Evolutionary conservation across 2,113 vertebrate genomes (phyloP), one percentile per base, ranked within the genome.

Genomic region (Rhynchomys soricoides): DNA sequence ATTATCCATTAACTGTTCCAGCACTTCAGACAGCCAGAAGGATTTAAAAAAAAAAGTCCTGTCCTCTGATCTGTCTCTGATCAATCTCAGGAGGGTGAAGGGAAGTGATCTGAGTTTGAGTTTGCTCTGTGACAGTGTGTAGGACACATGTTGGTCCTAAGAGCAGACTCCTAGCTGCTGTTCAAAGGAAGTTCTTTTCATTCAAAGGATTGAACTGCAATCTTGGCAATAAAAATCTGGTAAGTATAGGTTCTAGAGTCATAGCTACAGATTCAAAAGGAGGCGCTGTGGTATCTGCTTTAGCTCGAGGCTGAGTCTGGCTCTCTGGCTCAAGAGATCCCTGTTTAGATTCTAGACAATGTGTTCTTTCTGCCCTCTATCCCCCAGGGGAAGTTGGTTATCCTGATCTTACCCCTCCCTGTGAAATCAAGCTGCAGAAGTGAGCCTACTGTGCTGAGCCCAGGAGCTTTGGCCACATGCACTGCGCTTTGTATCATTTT

Each of bases 1-100:
- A 59, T 78, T 88, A 55, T 55, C 79, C 17, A 45, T 97, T 93
- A 96, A 97, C 89, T 70, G 57, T 92, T 74, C 59, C 48, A 81
- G 83, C 48, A 26, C 12, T 31, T 94, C 22, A 74, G 52, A 70
- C 93, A 97, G 87, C 83, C 59, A 62, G 62, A 94, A 97, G 70
- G 83, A 96, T 94, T 95, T 97, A 37, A 83, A 64, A 64, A 29
- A 16, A 68, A 68, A 68, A 34, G 37, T 34, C 31, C 83, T 74
- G 8, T 52, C 89, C 95, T 93, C 79, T 45, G 91, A 95, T 70
- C n/a, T 83, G 57, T 55, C 17, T 0, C 0, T 74, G 86, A 90
- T 88, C 94, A 81, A 34, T 88, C 43, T 62, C 40, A 79, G 77
- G 88, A 96, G 91, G 43, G 31, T 48, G 78, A 89, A 48, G 26